Evolutionary conservation across 2,113 vertebrate species (phyloP).

Genomic region (Oryzias javanicus): DNA sequence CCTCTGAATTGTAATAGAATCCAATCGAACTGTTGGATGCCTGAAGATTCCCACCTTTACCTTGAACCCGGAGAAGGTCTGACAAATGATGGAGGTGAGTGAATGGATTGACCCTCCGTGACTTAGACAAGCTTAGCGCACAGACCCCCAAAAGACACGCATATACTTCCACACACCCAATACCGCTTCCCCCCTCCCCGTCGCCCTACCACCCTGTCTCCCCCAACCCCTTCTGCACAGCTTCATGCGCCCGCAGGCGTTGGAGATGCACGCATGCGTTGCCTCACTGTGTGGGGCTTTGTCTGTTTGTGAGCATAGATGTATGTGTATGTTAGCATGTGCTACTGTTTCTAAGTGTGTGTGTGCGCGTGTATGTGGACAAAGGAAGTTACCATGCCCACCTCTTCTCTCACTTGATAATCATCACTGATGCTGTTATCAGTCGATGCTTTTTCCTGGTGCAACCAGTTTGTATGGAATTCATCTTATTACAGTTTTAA

Average conservation of each 20-base stretch:
- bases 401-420: conserved; percentile 54
- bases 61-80: conserved; percentile 55
- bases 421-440: conserved; percentile 51
- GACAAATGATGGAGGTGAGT: conserved; percentile 36
- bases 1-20: too few species aligned
- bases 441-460: conserved; percentile 12
- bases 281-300: conserved; percentile 68
- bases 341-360: conserved; percentile 3
- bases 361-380: conserved; percentile 45
- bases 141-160: conserved; percentile 27
- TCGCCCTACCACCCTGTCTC: conserved; percentile 37
- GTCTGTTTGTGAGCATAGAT: conserved; percentile 57
- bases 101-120: conserved; percentile 64
- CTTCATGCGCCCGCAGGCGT: conserved; percentile 63
- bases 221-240: conserved; percentile 63
- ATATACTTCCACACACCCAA: conserved; percentile 8
- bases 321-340: conserved; percentile 43
- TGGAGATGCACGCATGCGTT: conserved; percentile 70
- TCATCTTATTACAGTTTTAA: too few species aligned
- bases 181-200: conserved; percentile 15
- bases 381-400: conserved; percentile 64
- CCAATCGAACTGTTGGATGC: too few species aligned
- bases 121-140: conserved; percentile 58
- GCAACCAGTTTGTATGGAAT: background rate
- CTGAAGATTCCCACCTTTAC: conserved; percentile 23